Evolutionary conservation across 2,888 invertebrate genomes (phyloP), one percentile per base, ranked within the genome.

Genomic region (Serrognathus titanus): DNA sequence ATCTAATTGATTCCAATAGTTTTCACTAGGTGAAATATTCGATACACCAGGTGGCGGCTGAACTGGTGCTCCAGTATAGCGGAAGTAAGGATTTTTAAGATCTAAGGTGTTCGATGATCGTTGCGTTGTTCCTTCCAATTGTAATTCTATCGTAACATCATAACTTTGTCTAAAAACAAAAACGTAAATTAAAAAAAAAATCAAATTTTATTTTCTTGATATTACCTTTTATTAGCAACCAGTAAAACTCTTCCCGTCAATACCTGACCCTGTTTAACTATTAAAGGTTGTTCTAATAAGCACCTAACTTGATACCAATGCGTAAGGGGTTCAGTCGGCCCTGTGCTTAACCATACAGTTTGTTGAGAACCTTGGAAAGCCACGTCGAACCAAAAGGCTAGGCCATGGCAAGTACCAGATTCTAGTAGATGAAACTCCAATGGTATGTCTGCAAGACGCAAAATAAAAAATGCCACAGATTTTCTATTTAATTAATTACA

Each of bases 221-320:
- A 38, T 46, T 51, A 87, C 88, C 96, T 86, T 78, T 94, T 93
- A 78, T 98, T 98, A 10, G 97, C 96, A 62, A 92, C 82, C 64
- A 98, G 82, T 56, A 92, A 77, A 36, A 97, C 95, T 68, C 89
- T 84, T 1, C 97, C 98, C 1, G 90, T 89, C 52, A 97, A 80
- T 7, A 88, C 83, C 75, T 98, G 96, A 1, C 97, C 97, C 76
- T 93, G 92, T 79, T 96, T 95, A 16, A 94, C 93, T 72, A 98
- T 90, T 47, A 99, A 85, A 1, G 98, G 98, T 66, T 90, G 90
- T 74, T 95, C 94, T 53, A 99, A 78, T 60, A 99, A 83, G 76
- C 98, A 99, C 35, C 98, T 86, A 2, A 98, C 97, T 80, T 98
- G 97, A 78, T 99, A 98, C 99, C 98, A 99, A 78, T 99, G 98